phyloP scores from a whole-genome alignment of 2,888 invertebrate genomes.

The Vandiemenella viatica region DNA sequence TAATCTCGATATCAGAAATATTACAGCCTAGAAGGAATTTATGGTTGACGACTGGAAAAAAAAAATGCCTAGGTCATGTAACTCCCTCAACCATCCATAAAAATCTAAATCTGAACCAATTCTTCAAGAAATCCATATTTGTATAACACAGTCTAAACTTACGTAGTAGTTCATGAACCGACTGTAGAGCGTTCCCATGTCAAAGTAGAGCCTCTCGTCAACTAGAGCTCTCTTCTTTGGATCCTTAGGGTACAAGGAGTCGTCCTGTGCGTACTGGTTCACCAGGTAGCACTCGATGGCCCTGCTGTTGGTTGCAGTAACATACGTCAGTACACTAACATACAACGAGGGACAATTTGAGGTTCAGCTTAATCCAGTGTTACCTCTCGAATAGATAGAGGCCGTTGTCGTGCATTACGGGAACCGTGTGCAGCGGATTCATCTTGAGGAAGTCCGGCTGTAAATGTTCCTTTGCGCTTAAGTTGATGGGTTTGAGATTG shows the following conservation, averaged over 20 bases:
- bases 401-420: constrained; percentile 46
- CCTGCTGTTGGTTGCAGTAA: constrained; percentile 32
- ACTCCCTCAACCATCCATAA: too few relatives aligned
- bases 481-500: constrained; percentile 42
- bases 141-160: too few relatives aligned
- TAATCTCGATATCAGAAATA: too few relatives aligned
- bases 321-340: not conserved
- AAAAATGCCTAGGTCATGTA: too few relatives aligned
- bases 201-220: constrained; percentile 30
- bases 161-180: not conserved
- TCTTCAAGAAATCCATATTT: too few relatives aligned
- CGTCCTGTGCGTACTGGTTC: constrained; percentile 31
- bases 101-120: too few relatives aligned
- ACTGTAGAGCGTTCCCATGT: constrained; percentile 25
- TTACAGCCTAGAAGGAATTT: too few relatives aligned
- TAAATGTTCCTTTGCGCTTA: constrained; percentile 47
- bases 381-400: constrained; percentile 54
- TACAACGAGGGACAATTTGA: not conserved
- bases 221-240: constrained; percentile 28
- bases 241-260: constrained; percentile 29
- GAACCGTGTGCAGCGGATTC: constrained; percentile 56
- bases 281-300: constrained; percentile 33
- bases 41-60: too few relatives aligned
- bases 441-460: constrained; percentile 57
- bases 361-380: constrained; percentile 3